Evolutionary conservation across 2,888 invertebrate species (phyloP), one percentile per base, ranked within the genome.

Genomic region (Syrista parreyssii): DNA sequence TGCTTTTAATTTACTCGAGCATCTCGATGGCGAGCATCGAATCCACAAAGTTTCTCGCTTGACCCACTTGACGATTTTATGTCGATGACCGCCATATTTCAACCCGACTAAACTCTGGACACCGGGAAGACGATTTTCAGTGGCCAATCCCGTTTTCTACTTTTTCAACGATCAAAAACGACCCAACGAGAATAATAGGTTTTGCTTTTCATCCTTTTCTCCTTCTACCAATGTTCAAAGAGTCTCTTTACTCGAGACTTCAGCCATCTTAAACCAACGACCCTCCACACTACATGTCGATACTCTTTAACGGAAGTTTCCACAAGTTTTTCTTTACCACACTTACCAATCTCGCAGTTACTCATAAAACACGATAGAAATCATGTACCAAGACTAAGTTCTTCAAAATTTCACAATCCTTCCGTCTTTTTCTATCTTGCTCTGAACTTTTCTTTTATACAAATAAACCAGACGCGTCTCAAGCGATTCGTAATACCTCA

Each of bases 51-150:
- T 55, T 55, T 34, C 78, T 71, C 80, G 79, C 80, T 82, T 83
- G 85, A 84, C 84, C 86, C 84, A 84, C 82, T 87, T 86, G 86
- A 87, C 86, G 86, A 87, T 87, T 87, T 87, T 86, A 85, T 83
- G 87, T 86, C 86, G 82, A 75, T 77, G 79, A 79, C 78, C 75
- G 11, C 12, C 33, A 33, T 68, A 33, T 33, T 32, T 68, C 33
- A n/a, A 9, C 75, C 15, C 33, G 34, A 6, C 33, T 30, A 71
- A 33, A 32, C 71, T 34, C 23, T 55, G 55, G 2, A 9, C 23
- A 23, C 23, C 9, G 23, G 23, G 23, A 55, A 55, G 2, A 15
- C 55, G 55, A 23, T 55, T 23, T 55, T 55, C 55, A 55, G 23
- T 55, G 23, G 55, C 6, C 23, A 55, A 55, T 23, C 23, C 55